These are phyloP conservation scores for Cosmia trapezina DNA, from an alignment of 2,888 invertebrate species.

Conservation along the genomic window DNA sequence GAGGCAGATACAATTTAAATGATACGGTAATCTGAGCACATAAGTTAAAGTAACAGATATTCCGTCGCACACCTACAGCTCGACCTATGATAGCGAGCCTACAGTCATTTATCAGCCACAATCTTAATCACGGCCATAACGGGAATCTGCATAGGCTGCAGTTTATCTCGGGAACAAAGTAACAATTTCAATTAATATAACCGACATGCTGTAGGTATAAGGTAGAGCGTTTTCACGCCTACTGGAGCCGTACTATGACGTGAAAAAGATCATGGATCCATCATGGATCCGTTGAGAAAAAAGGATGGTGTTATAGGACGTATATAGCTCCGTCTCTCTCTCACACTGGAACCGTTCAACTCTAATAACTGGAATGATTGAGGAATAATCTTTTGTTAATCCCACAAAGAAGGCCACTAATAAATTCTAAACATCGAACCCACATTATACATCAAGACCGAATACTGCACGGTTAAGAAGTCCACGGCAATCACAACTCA, in stretches of 20 bases:
- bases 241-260: too few relatives aligned
- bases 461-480: not conserved
- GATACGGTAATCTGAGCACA: conserved; percentile 59
- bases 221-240: conserved; percentile 16
- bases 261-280: too few relatives aligned
- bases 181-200: conserved; percentile 56
- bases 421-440: not conserved
- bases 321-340: too few relatives aligned
- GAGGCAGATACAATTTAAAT: conserved; percentile 55
- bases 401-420: not conserved
- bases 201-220: conserved; percentile 8
- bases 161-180: conserved; percentile 51
- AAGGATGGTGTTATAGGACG: too few relatives aligned
- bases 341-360: too few relatives aligned
- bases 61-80: conserved; percentile 55
- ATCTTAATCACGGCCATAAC: conserved; percentile 57
- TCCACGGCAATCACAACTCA: not conserved
- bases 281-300: too few relatives aligned
- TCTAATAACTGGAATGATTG: too few relatives aligned
- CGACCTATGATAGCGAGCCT: conserved; percentile 55
- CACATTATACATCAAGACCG: not conserved
- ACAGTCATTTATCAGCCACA: conserved; percentile 54
- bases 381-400: not conserved
- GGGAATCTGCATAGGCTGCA: conserved; percentile 57
- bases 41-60: conserved; percentile 58